Base-by-base conservation (phyloP, 2,113 vertebrate species). In the Holacanthus passer region DNA sequence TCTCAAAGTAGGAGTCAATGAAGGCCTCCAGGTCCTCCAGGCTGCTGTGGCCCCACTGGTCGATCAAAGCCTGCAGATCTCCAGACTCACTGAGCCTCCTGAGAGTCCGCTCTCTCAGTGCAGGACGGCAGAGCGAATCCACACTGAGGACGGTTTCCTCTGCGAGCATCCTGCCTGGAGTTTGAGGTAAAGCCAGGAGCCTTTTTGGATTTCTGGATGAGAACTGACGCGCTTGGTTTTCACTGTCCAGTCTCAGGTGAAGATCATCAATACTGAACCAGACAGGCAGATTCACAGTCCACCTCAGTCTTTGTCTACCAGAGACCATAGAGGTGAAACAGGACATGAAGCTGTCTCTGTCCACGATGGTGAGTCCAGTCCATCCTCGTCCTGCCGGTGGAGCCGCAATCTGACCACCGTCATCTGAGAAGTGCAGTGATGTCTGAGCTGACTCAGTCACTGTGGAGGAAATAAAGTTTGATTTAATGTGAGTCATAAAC, bases 11-110 rank as follows among this genome's bases (percentile, higher is more conserved):
- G 0, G 77, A 70, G 55, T 95, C 94, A 2, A 95, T 93, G 75
- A 94, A 95, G 73, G 88, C 85, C 6, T 95, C 94, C 81, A 95
- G 89, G 35, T 95, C 94, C 73, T 94, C 82, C 73, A 94, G 75
- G 82, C 86, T 91, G 73, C 91, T 94, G 80, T 73, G 16, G 9
- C 77, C 92, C 91, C 91, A 91, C 35, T 86, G 90, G 59, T 94
- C 91, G 7, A 93, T 91, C 19, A 91, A 73, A 7, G 50, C 59
- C 83, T 93, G 93, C 72, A 92, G 73, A 35, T 76, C 76, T 69
- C 74, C 90, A 5, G 87, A 65, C 80, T 73, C 62, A 1, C 55
- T 24, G 11, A 87, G 74, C 73, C 83, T 78, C 60, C 53, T 53
- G 22, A 92, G 87, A 8, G 89, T 73, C 50, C 35, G 55, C 0